Evolutionary conservation across 2,797 vertebrate genomes (phyloP).

Genomic region (Falco columbarius): DNA sequence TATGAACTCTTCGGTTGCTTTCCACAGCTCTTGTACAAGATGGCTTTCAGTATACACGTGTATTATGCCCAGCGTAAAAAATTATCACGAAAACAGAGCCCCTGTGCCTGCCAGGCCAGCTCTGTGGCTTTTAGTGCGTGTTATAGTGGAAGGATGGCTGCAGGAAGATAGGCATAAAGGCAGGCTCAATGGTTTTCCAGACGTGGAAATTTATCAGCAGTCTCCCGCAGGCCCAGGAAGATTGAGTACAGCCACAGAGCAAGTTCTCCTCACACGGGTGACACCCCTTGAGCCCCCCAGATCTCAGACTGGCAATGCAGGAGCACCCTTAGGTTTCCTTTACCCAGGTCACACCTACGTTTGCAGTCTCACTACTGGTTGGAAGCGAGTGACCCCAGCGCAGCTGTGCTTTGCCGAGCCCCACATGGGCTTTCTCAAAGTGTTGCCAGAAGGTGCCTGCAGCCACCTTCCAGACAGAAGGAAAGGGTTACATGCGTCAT

Average conservation of each 20-base stretch:
- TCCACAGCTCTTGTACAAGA: not conserved
- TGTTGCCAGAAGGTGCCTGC: not conserved
- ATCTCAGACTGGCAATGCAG: not conserved
- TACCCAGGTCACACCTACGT: not conserved
- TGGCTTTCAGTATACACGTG: not conserved
- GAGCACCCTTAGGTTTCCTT: not conserved
- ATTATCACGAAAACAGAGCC: not conserved
- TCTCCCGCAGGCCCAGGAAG: not conserved
- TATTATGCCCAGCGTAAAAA: not conserved
- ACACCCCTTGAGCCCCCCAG: not conserved
- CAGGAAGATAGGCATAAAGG: not conserved
- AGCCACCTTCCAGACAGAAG: not conserved
- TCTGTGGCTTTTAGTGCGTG: not conserved
- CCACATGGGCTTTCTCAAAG: not conserved
- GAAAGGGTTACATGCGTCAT: slow-evolving; percentile 35
- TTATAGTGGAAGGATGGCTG: not conserved
- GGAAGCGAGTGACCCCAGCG: not conserved
- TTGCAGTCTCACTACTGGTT: not conserved
- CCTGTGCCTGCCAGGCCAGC: not conserved
- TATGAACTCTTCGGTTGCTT: not conserved
- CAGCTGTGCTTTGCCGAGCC: not conserved
- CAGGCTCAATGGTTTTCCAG: not conserved
- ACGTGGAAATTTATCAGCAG: not conserved
- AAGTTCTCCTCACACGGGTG: not conserved
- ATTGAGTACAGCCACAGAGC: not conserved